Evolutionary conservation across 2,797 vertebrate genomes (phyloP), one percentile per base, ranked within the genome.

Genomic region (Petrocephalus schoutedeni): DNA sequence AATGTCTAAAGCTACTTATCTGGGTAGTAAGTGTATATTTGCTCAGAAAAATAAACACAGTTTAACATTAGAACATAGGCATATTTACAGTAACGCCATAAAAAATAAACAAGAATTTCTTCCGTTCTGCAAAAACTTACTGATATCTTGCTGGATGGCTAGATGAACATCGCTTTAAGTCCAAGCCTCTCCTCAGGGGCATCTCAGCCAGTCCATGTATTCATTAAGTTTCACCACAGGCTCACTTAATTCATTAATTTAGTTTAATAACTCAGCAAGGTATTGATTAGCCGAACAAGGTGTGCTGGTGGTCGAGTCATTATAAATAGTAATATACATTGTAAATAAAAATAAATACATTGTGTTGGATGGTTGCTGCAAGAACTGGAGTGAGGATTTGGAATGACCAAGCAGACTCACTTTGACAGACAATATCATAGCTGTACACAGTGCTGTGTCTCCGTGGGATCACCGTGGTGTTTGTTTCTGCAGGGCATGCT

Each of bases 401-500:
- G 28, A 12, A 14, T 28, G 61, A 9, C 61, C 4, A 0, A 32
- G 23, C 61, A 28, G 61, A 32, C 61, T 12, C 23, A 28, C 23
- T 67, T 4, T 9, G 8, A 64, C 59, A 1, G 61, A 28, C 23
- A 12, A 28, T 28, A 8, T 64, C 59, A 1, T 12, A 12, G 23
- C 28, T 67, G 28, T 67, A 67, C 61, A 53, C 1, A 80, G 89
- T 54, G 7, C 8, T n/a, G 3, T 85, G 21, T 87, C 7, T 90
- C 36, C 6, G 74, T 91, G 83, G 86, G 93, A 6, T 41, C 32
- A 74, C 0, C 12, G 5, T 41, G 67, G 16, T 12, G 77, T 51
- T 6, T 49, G 16, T 88, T 74, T 90, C 91, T 88, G 6, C 88
- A 99, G 98, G 97, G 97, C 14, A 90, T 91, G 16, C 87, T 92